Conservation (phyloP, 2,888 invertebrate genomes). For the Drosophila quinaria region DNA sequence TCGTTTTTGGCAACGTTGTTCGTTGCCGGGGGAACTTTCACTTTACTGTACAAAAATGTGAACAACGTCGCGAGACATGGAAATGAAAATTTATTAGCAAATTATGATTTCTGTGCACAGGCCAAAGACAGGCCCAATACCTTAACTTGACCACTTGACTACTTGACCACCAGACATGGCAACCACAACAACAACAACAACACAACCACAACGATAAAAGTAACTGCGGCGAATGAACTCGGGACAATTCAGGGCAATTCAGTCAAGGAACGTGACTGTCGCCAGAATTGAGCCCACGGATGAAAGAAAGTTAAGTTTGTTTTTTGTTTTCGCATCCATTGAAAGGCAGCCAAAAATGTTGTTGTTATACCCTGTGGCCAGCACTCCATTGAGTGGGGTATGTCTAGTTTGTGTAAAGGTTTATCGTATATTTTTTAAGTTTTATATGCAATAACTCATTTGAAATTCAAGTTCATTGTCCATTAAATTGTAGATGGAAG, state of each 20-base stretch:
- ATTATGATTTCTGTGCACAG: slow-evolving; percentile 75
- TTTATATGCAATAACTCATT: no score
- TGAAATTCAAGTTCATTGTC: no score
- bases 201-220: slow-evolving; percentile 26
- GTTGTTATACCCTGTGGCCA: slow-evolving; percentile 18
- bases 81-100: slow-evolving; percentile 79
- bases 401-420: background rate
- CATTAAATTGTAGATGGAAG: no score
- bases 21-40: slow-evolving; percentile 59
- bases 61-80: slow-evolving; percentile 64
- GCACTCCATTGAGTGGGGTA: background rate
- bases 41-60: slow-evolving; percentile 55
- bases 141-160: slow-evolving; percentile 53
- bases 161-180: slow-evolving; percentile 46
- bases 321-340: slow-evolving; percentile 35
- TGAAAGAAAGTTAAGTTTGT: slow-evolving; percentile 65
- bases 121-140: slow-evolving; percentile 30
- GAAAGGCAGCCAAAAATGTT: slow-evolving; percentile 10
- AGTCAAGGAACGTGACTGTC: slow-evolving; percentile 73
- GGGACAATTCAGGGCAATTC: slow-evolving; percentile 62
- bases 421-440: no score
- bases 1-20: slow-evolving; percentile 39
- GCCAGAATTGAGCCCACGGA: slow-evolving; percentile 72
- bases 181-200: slow-evolving; percentile 11
- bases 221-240: slow-evolving; percentile 64